A percentile compares a stretch with the other conserved stretches of the same genome.
These are phyloP conservation scores for Choreutis nemorana DNA, from an alignment of 2,888 invertebrate genomes.

Conservation along the genomic window DNA sequence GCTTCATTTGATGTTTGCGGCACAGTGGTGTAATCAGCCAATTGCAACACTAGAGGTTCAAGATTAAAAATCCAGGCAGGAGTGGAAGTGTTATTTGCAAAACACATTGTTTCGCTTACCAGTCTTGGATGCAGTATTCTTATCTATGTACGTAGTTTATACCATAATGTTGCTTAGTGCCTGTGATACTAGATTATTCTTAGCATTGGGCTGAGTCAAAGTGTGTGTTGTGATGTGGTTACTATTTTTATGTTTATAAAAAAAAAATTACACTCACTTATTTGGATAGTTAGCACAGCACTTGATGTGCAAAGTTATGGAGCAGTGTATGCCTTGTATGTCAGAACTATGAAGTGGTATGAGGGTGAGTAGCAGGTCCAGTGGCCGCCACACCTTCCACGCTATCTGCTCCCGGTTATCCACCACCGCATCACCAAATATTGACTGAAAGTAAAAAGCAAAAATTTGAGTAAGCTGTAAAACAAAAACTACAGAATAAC, in stretches of 20 bases:
- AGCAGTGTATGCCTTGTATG: conserved; percentile 72
- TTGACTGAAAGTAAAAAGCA: conserved; percentile 68
- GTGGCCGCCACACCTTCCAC: conserved; percentile 75
- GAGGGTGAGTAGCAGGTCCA: conserved; percentile 77
- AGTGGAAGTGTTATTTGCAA: no score
- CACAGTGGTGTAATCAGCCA: no score
- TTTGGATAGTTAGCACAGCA: conserved; percentile 84
- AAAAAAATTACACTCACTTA: conserved; percentile 63
- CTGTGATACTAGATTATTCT: not conserved
- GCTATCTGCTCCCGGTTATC: conserved; percentile 69
- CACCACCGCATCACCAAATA: conserved; percentile 75
- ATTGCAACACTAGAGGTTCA: no score
- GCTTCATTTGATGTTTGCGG: no score
- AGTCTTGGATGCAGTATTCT: no score
- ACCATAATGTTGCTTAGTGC: not conserved
- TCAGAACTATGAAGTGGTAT: conserved; percentile 80
- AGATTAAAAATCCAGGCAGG: no score
- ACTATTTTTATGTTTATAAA: not conserved
- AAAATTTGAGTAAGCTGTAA: not conserved
- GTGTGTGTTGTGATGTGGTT: not conserved
- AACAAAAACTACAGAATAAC: no score
- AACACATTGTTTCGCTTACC: no score
- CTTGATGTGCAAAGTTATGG: conserved; percentile 77
- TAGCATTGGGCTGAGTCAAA: not conserved
- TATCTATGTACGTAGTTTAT: no score